Evolutionary conservation across 2,888 invertebrate genomes (phyloP), one percentile per base, ranked within the genome.

Genomic region (Aphodius granarius): DNA sequence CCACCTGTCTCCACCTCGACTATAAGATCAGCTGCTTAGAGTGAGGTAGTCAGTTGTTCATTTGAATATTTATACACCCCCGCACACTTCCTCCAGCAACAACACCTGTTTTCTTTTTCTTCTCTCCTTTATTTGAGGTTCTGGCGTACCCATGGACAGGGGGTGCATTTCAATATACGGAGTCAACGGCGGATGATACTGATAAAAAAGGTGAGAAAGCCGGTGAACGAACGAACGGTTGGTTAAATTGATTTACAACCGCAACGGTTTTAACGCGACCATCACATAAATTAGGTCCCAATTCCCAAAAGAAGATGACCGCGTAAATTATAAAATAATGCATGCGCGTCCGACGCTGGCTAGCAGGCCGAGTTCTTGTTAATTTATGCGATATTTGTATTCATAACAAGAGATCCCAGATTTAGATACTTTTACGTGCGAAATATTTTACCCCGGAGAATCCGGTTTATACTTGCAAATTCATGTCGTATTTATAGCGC

Each of bases 51-150:
- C 81, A 78, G 82, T 81, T 81, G 82, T 80, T 82, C 80, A 81
- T 82, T 82, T 82, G 79, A 82, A 82, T 82, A 81, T 79, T 79
- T 79, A 79, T 79, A 80, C 78, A 78, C 82, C 81, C 82, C 82
- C 81, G 80, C 20, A n/a, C 22, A 21, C 80, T 77, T 77, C 75
- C 77, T 81, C 80, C 81, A 80, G 80, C 81, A 78, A 76, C 81
- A 79, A 77, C 82, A 82, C 82, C 80, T 82, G 82, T 81, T 81
- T 62, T 43, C 43, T 43, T 43, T 13, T 13, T 9, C 43, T 13
- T 43, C 43, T 43, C 43, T 43, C 43, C 43, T 43, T 43, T 43
- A 43, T 43, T 43, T 43, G 6, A 13, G 13, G 43, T 43, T 6
- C 43, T 43, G 13, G 43, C 43, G 43, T 13, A 43, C 43, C 43